phyloP scores from a whole-genome alignment of 2,113 vertebrate species.

The Leptodactylus fuscus region DNA sequence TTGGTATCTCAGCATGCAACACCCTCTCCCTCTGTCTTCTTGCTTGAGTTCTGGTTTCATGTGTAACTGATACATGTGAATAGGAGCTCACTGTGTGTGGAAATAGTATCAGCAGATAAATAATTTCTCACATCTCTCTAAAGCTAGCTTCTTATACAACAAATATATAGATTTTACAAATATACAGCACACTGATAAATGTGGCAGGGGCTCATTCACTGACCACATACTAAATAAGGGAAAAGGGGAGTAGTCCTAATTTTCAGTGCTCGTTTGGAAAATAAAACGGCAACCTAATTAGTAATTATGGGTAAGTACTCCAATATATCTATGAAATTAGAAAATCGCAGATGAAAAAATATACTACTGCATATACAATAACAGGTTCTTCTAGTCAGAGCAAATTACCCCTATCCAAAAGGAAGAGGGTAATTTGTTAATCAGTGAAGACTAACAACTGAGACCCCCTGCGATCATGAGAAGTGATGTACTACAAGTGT shows the following conservation, averaged over 20 bases:
- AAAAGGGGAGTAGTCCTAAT: background rate
- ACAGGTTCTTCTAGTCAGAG: no score
- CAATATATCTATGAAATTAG: no score
- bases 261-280: no score
- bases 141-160: background rate
- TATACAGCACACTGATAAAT: background rate
- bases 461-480: no score
- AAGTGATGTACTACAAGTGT: no score
- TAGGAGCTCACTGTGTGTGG: slow-evolving; percentile 39
- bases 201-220: background rate
- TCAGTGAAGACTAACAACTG: no score
- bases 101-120: slow-evolving; percentile 57
- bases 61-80: slow-evolving; percentile 56
- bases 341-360: no score
- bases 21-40: background rate
- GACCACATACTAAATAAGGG: background rate
- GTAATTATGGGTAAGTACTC: no score
- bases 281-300: no score
- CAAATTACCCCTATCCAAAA: no score
- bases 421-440: no score
- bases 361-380: no score
- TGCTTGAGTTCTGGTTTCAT: slow-evolving; percentile 5
- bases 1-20: slow-evolving; percentile 13
- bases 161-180: background rate
- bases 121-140: slow-evolving; percentile 50